A percentile compares a stretch with the other conserved stretches of the same genome.
Conservation (phyloP, 2,797 vertebrate species). For the Margarornis squamiger region DNA sequence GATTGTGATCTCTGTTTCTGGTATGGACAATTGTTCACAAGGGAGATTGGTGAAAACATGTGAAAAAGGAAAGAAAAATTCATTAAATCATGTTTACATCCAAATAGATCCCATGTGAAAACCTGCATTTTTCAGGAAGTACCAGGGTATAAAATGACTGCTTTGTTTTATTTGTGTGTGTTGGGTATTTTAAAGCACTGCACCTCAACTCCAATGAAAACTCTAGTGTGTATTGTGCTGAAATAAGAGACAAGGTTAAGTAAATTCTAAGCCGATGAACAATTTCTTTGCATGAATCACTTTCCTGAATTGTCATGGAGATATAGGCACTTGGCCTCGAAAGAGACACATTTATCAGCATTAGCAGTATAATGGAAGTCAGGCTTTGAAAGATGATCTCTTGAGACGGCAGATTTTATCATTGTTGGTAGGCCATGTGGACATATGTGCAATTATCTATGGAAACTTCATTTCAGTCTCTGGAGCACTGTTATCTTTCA, state of each 20-base stretch:
- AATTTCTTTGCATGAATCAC: slow-evolving; percentile 38
- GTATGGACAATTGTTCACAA: neutral
- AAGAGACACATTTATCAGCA: slow-evolving; percentile 18
- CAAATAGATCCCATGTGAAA: neutral
- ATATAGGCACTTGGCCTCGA: slow-evolving; percentile 5
- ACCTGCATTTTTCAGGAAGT: neutral
- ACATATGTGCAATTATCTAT: slow-evolving; percentile 39
- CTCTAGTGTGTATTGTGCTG: slow-evolving; percentile 14
- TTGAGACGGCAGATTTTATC: slow-evolving; percentile 40
- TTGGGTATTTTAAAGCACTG: neutral
- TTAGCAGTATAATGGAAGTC: slow-evolving; percentile 41
- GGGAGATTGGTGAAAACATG: neutral
- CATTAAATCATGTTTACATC: neutral
- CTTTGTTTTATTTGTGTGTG: neutral
- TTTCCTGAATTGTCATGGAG: slow-evolving; percentile 46
- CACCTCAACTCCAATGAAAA: neutral
- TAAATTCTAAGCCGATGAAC: slow-evolving; percentile 30
- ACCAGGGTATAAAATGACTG: neutral
- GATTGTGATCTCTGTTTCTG: neutral
- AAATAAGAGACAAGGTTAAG: slow-evolving; percentile 51
- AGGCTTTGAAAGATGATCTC: slow-evolving; percentile 32
- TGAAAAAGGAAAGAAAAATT: neutral
- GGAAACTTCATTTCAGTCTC: neutral
- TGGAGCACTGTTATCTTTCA: neutral
- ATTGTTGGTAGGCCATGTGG: neutral